Base-by-base conservation (phyloP, 1,140 invertebrate genomes). In the Venturia canescens region DNA sequence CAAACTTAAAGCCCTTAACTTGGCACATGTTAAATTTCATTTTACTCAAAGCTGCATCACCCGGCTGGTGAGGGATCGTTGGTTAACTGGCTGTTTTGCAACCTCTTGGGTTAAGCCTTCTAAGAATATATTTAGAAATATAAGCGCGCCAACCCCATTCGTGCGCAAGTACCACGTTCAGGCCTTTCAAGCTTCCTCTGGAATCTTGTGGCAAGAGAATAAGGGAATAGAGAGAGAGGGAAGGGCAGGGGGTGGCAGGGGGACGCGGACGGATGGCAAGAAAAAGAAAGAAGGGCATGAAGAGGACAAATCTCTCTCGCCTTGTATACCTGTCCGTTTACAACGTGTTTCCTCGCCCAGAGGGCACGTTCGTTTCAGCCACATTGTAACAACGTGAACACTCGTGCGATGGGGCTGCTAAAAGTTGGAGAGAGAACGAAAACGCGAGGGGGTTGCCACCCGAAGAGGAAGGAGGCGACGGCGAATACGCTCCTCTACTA, bases 91-190 rank as follows among this genome's bases (percentile, higher is more conserved):
- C 53, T 57, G 53, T 57, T 57, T 57, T 57, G 53, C 53, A 23
- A 23, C 71, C 71, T 53, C 71, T 74, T 57, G 9, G n/a, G 44
- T 63, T 34, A 34, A 76, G 72, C 72, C 50, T 53, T 18, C 16
- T 53, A 38, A 31, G 72, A 57, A 76, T 60, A 76, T 76, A 76
- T 76, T 76, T 60, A 76, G 72, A 57, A 60, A 60, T 27, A 34
- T 23, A 23, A 27, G 29, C 21, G 50, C 18, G 60, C 60, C 60
- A 53, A 53, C 60, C 23, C 60, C 15, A 26, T 76, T 34, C 53
- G 50, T 76, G 50, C 72, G 53, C 72, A 76, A 76, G 53, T 60
- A 76, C 53, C 72, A 34, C 27, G 38, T 76, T 21, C 72, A 60
- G 50, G 53, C 11, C 26, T 76, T 63, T 63, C 23, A 23, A 23